Conservation (phyloP, 2,113 vertebrate species). For the Gnathochromis pfefferi region DNA sequence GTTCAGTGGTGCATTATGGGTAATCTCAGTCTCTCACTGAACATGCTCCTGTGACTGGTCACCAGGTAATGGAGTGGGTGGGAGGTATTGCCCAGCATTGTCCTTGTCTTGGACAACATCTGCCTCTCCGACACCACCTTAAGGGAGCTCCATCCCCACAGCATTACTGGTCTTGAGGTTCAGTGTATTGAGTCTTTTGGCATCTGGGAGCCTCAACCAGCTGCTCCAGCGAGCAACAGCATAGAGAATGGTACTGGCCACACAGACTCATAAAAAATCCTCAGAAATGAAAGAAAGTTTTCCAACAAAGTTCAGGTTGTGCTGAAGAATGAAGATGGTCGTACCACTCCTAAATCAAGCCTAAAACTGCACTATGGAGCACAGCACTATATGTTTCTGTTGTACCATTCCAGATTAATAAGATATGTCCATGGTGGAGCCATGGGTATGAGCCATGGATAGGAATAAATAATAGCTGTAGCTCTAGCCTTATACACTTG, state of each 20-base stretch:
- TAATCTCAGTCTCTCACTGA: not conserved
- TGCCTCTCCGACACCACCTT: accelerated
- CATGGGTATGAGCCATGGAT: not conserved
- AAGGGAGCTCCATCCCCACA: not conserved
- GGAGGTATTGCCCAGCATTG: not conserved
- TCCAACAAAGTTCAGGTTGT: not conserved
- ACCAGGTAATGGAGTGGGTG: not conserved
- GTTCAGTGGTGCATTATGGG: not conserved
- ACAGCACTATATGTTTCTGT: not conserved
- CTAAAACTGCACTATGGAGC: not conserved
- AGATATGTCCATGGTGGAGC: not conserved
- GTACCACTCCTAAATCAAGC: not conserved
- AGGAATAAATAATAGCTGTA: not conserved
- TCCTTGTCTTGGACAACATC: not conserved
- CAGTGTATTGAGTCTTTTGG: not conserved
- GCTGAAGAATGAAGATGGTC: not conserved
- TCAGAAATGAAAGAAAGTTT: not conserved
- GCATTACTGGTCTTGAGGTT: not conserved
- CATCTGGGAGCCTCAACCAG: not conserved
- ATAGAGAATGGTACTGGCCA: not conserved
- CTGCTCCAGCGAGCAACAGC: not conserved
- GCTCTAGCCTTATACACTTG: not conserved
- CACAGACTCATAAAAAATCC: not conserved
- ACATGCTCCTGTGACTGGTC: not conserved
- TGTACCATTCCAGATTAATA: not conserved